Percentiles rank a stretch among this genome's conserved stretches.
These are phyloP conservation scores for Armadillidium nasatum DNA, from an alignment of 1,140 invertebrate species.

Conservation along the genomic window DNA sequence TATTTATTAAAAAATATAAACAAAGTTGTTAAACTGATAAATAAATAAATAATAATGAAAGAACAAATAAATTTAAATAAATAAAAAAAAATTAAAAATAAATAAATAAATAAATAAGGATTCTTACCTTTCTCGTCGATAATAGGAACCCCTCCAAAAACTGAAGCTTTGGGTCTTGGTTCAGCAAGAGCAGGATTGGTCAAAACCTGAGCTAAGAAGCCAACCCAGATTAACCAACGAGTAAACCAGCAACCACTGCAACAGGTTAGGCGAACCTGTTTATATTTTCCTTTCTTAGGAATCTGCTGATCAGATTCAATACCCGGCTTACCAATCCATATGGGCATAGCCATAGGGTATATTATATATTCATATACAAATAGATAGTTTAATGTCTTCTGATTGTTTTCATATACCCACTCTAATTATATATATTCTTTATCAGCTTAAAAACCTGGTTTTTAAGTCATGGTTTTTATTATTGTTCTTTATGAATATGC, in stretches of 20 bases:
- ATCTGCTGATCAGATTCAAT: background rate
- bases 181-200: background rate
- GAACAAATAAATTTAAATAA: too few relatives aligned
- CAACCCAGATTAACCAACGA: background rate
- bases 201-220: background rate
- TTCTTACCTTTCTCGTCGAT: background rate
- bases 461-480: background rate
- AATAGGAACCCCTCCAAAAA: background rate
- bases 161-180: background rate
- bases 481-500: too few relatives aligned
- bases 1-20: too few relatives aligned
- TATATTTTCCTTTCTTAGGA: background rate
- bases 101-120: too few relatives aligned
- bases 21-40: too few relatives aligned
- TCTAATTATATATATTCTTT: background rate
- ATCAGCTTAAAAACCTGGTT: background rate
- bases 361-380: background rate
- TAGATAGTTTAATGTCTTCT: background rate
- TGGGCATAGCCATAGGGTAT: constrained; percentile 3
- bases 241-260: background rate
- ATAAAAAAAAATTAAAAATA: too few relatives aligned
- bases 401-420: background rate
- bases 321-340: background rate
- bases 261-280: background rate
- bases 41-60: too few relatives aligned